These are phyloP conservation scores for Euplexia lucipara DNA, from an alignment of 2,888 invertebrate genomes.

Conservation along the genomic window DNA sequence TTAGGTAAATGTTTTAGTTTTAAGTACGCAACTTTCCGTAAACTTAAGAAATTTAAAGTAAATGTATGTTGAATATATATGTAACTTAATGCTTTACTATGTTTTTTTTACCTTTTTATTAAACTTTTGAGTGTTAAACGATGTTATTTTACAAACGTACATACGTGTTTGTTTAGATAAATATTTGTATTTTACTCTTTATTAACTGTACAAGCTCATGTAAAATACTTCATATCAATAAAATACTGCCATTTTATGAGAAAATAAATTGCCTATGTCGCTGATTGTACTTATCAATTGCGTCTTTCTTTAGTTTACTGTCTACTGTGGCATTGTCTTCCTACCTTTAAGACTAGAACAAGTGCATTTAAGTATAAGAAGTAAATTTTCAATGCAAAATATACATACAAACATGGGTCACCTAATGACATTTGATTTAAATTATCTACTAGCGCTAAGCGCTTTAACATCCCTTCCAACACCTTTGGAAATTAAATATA, in stretches of 20 bases:
- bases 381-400: not conserved
- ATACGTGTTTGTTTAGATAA: not conserved
- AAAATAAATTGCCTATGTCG: conserved; percentile 15
- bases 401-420: too few relatives aligned
- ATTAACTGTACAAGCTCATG: conserved; percentile 47
- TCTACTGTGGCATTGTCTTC: conserved; percentile 24
- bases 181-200: not conserved
- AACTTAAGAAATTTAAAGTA: conserved; percentile 26
- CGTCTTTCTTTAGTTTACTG: conserved; percentile 11
- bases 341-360: too few relatives aligned
- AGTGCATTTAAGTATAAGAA: not conserved
- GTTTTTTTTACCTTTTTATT: not conserved
- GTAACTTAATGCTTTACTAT: not conserved
- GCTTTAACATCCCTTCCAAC: too few relatives aligned
- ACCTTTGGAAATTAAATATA: too few relatives aligned
- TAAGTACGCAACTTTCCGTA: conserved; percentile 58
- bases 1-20: conserved; percentile 52
- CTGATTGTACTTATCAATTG: conserved; percentile 32
- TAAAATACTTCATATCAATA: conserved; percentile 63
- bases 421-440: too few relatives aligned
- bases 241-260: conserved; percentile 50
- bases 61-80: conserved; percentile 23
- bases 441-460: too few relatives aligned
- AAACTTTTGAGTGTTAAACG: not conserved
- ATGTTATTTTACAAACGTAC: not conserved